Evolutionary conservation across 2,888 invertebrate genomes (phyloP), one percentile per base, ranked within the genome.

Genomic region (Chrysomela aeneicollis): DNA sequence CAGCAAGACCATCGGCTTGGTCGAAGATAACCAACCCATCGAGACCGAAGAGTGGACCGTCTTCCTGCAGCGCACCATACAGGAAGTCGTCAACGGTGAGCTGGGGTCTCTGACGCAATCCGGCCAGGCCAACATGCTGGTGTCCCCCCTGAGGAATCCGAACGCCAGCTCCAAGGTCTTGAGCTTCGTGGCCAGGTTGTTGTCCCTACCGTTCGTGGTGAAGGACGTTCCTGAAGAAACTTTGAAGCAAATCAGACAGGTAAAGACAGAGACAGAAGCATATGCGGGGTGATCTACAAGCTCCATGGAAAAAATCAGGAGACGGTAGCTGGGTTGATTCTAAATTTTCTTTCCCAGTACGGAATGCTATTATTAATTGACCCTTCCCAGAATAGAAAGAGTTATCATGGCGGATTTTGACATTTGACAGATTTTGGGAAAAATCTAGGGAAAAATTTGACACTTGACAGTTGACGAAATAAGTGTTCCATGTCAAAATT

Each of bases 1-100:
- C 10, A 3, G 42, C 42, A 71, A 71, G 61, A 73, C 68, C 57
- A 64, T 76, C 9, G 76, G 73, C 64, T 78, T 79, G 57, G 75
- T 76, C 35, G 78, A 78, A 70, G 77, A 79, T 59, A 76, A 68
- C 47, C 85, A 86, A 74, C 89, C 91, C 2, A 91, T 94, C 65
- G 93, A 94, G 80, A 88, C 92, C 71, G 94, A 94, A 69, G 94
- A 95, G 81, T 94, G 94, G 94, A 85, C 93, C 68, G 93, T 91
- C 0, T 95, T 94, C 81, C 82, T 95, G 0, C 89, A 92, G 75
- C 88, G 89, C 10, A 92, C 92, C 15, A 92, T 93, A 81, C 90
- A 90, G 78, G 95, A 94, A 84, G 87, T 93, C 12, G 88, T 94
- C 84, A 89, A 89, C 61, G 92, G 92, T 0, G 93, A 93, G 81